Conservation (phyloP, 1,140 invertebrate species). For the Drosophila pachea region DNA sequence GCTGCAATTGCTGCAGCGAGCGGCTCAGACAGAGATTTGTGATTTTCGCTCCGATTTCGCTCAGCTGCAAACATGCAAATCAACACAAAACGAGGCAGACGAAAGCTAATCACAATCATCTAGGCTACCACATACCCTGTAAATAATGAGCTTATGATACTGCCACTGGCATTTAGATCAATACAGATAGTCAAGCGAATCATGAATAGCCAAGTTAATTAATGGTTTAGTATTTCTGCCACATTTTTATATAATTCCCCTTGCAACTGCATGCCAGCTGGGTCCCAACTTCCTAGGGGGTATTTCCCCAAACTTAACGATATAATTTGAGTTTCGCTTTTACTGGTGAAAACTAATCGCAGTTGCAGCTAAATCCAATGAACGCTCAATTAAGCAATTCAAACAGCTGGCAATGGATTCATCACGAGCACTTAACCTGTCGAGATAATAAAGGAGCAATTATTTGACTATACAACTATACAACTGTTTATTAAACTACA, state of each 20-base stretch:
- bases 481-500: background rate
- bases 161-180: no score
- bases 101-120: background rate
- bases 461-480: slow-evolving; percentile 5
- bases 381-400: slow-evolving; percentile 59
- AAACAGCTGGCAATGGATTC: slow-evolving; percentile 29
- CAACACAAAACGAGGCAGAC: slow-evolving; percentile 41
- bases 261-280: background rate
- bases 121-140: background rate
- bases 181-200: no score
- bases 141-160: background rate
- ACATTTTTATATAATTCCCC: background rate
- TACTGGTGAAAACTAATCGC: slow-evolving; percentile 47
- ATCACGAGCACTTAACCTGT: slow-evolving; percentile 5
- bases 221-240: no score
- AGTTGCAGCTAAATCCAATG: slow-evolving; percentile 39
- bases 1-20: slow-evolving; percentile 4
- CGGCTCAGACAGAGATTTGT: slow-evolving; percentile 38
- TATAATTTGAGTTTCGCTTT: slow-evolving; percentile 21
- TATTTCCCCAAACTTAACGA: slow-evolving; percentile 5
- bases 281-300: background rate
- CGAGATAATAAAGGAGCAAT: slow-evolving; percentile 13
- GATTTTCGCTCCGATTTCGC: slow-evolving; percentile 49
- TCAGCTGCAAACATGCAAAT: slow-evolving; percentile 63
- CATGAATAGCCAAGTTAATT: no score